These are phyloP conservation scores for Botrylloides violaceus DNA, from an alignment of 23 tunicate species.

Conservation along the genomic window DNA sequence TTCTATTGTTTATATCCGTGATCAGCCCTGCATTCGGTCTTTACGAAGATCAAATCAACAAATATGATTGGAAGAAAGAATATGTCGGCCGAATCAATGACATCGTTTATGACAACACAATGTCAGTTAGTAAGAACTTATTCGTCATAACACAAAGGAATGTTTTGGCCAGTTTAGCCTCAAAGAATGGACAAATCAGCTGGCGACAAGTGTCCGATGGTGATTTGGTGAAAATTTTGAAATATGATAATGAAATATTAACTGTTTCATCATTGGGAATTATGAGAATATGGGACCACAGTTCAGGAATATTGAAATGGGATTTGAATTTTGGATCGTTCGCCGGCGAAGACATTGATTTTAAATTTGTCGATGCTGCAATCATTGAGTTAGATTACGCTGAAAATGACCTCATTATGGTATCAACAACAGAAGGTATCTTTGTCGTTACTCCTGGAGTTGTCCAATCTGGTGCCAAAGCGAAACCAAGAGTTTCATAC, in stretches of 20 bases:
- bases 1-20: background rate
- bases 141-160: slow-evolving; percentile 38
- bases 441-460: background rate
- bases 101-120: slow-evolving; percentile 40
- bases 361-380: slow-evolving; percentile 27
- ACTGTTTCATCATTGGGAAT: slow-evolving; percentile 35
- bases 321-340: slow-evolving; percentile 20
- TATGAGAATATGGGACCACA: slow-evolving; percentile 43
- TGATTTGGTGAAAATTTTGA: slow-evolving; percentile 35
- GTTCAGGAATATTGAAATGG: slow-evolving; percentile 60
- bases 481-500: background rate
- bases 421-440: slow-evolving; percentile 30
- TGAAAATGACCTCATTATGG: slow-evolving; percentile 46
- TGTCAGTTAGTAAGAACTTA: slow-evolving; percentile 40
- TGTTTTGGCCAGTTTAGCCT: slow-evolving; percentile 39
- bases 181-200: slow-evolving; percentile 36
- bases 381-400: slow-evolving; percentile 46
- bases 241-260: slow-evolving; percentile 39
- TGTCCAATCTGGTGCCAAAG: slow-evolving; percentile 3
- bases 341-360: slow-evolving; percentile 14
- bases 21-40: slow-evolving; percentile 9
- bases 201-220: slow-evolving; percentile 36
- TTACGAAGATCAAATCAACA: slow-evolving; percentile 95
- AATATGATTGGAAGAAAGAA: slow-evolving; percentile 90
- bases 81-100: slow-evolving; percentile 51